Percentiles rank a stretch among this genome's conserved stretches.
Conservation (phyloP, 2,797 vertebrate genomes). For the Malurus leucopterus region DNA sequence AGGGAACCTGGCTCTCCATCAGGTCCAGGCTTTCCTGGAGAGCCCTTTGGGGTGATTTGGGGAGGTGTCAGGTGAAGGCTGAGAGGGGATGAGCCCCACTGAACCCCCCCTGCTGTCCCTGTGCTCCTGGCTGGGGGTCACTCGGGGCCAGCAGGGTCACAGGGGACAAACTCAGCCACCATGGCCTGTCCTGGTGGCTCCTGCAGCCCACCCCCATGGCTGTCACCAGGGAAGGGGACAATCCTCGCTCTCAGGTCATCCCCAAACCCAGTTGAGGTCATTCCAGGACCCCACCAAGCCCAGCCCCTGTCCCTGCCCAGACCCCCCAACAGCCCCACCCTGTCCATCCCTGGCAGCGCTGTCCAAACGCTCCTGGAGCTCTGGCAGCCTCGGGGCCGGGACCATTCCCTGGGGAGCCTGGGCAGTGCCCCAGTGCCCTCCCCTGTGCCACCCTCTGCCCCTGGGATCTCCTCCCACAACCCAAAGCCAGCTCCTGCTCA, state of each 20-base stretch:
- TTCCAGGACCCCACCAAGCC: too few relatives aligned
- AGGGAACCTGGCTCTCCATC: constrained; percentile 68
- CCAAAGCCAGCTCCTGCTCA: neutral
- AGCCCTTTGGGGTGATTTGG: constrained; percentile 69
- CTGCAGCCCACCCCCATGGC: neutral
- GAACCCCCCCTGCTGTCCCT: neutral
- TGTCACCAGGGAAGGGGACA: neutral
- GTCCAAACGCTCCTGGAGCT: neutral
- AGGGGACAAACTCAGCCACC: neutral
- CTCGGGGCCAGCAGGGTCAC: neutral
- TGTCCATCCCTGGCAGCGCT: neutral
- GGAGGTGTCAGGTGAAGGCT: neutral
- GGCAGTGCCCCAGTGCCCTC: neutral
- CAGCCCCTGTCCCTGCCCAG: neutral
- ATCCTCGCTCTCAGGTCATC: neutral
- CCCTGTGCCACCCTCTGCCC: neutral
- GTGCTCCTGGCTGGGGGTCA: accelerated
- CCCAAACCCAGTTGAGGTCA: neutral
- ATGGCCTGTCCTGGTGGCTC: neutral
- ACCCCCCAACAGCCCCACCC: accelerated
- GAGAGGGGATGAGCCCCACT: accelerated
- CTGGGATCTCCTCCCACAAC: neutral
- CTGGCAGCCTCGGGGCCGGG: neutral
- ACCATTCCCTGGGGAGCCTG: neutral
- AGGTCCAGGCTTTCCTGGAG: constrained; percentile 69